phyloP scores from a whole-genome alignment of 2,797 vertebrate species.

The Petrocephalus schoutedeni region DNA sequence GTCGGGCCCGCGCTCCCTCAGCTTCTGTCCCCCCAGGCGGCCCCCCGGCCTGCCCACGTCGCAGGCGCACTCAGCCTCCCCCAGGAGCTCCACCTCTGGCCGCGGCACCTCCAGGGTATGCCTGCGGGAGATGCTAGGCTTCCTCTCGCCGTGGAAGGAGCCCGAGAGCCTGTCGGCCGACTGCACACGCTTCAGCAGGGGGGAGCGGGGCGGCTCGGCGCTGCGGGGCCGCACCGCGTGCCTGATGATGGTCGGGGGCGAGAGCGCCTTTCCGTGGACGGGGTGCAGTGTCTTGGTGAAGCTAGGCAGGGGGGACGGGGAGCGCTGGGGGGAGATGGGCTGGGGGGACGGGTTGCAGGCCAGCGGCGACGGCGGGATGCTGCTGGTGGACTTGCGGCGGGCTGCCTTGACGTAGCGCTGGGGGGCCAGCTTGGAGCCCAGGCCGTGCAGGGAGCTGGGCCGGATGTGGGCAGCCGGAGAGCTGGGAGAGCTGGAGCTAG shows the following conservation, averaged over 20 bases:
- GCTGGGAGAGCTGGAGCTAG: slow-evolving; percentile 84
- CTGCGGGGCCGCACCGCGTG: slow-evolving; percentile 75
- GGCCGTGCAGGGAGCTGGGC: slow-evolving; percentile 87
- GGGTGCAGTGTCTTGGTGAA: slow-evolving; percentile 72
- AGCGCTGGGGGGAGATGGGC: slow-evolving; percentile 80
- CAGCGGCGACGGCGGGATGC: slow-evolving; percentile 86
- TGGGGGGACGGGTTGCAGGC: slow-evolving; percentile 79
- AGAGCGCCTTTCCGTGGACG: slow-evolving; percentile 78
- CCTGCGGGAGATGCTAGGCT: slow-evolving; percentile 53
- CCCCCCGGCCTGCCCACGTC: slow-evolving; percentile 57
- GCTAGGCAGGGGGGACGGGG: slow-evolving; percentile 74
- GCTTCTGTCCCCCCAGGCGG: slow-evolving; percentile 54
- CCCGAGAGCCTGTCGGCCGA: slow-evolving; percentile 82
- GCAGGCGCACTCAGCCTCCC: slow-evolving; percentile 39
- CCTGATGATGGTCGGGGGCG: slow-evolving; percentile 76
- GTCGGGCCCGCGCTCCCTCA: slow-evolving; percentile 60
- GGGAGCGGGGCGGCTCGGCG: slow-evolving; percentile 68
- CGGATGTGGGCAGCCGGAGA: slow-evolving; percentile 84
- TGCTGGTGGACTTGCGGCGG: slow-evolving; percentile 93
- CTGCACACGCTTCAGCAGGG: slow-evolving; percentile 85
- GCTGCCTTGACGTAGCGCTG: slow-evolving; percentile 81
- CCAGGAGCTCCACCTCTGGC: slow-evolving; percentile 53
- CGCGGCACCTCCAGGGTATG: slow-evolving; percentile 64
- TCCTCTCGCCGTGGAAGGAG: slow-evolving; percentile 70
- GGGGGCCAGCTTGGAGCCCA: slow-evolving; percentile 79